Evolutionary conservation across 2,888 invertebrate genomes (phyloP), one percentile per base, ranked within the genome.

Genomic region (Elaeidobius kamerunicus): DNA sequence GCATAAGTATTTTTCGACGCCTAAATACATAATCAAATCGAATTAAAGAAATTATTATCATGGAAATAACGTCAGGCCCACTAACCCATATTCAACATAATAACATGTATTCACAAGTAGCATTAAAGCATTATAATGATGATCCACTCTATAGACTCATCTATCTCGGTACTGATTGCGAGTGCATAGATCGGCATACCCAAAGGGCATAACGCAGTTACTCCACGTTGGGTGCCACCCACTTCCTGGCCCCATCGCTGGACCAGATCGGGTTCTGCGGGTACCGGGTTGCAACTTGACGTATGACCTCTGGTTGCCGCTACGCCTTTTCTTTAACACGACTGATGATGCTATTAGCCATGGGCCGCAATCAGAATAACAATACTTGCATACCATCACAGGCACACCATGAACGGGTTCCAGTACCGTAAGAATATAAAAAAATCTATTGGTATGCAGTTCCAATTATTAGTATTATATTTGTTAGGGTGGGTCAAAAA

Each of bases 131-230:
- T 23, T 23, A 23, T 23, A 23, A 23, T 23, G 9, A 11, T 30
- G 30, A 30, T 3, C 30, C 30, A 30, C 30, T 12, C 6, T 30
- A 40, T 48, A 48, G 23, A 40, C 40, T 9, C 39, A 40, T 48
- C 40, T 40, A 48, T 51, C 38, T 39, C 44, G 32, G 36, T 30
- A 23, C 39, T 51, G 44, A 45, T 44, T 39, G 40, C 47, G 47
- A 43, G 32, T 45, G 47, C 46, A 54, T 54, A 58, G 58, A 56
- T 57, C 53, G 51, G 47, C 42, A 58, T 56, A 51, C 63, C 65
- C 65, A 59, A 42, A 43, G 57, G 65, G 61, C 61, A 48, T 42
- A 57, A 61, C 56, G 65, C 66, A 64, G 65, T 65, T 65, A 67
- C 54, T 50, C 46, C 43, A 38, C 49, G 51, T n/a, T n/a, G n/a